A percentile compares a stretch with the other conserved stretches of the same genome.
These are phyloP conservation scores for Acholoe squamosa DNA, from an alignment of 2,888 invertebrate species.

Conservation along the genomic window DNA sequence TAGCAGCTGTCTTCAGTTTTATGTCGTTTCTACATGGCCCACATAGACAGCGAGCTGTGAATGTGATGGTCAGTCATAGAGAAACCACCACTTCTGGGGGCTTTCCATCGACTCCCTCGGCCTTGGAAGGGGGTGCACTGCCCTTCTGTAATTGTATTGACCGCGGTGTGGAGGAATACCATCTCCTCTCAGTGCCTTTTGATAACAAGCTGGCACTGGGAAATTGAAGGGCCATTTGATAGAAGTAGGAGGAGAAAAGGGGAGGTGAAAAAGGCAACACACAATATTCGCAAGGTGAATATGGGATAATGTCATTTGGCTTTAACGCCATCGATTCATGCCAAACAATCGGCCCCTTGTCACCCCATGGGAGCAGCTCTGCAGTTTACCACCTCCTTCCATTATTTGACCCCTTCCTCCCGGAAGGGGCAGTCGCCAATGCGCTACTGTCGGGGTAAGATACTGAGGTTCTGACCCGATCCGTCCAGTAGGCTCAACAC, in stretches of 20 bases:
- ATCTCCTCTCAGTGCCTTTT: neutral
- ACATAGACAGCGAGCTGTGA: neutral
- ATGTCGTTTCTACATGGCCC: slow-evolving; percentile 19
- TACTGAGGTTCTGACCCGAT: neutral
- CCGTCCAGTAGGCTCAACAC: neutral
- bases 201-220: neutral
- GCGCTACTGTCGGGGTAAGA: neutral
- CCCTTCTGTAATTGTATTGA: slow-evolving; percentile 47
- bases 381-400: slow-evolving; percentile 6
- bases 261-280: slow-evolving; percentile 2
- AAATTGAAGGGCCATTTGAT: slow-evolving; percentile 42
- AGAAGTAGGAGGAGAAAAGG: no score
- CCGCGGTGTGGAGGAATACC: neutral
- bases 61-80: slow-evolving; percentile 31
- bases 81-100: neutral
- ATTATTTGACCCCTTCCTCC: neutral
- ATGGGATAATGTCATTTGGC: slow-evolving; percentile 38
- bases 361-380: neutral
- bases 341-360: slow-evolving; percentile 21
- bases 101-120: neutral
- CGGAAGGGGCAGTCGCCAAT: neutral
- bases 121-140: neutral
- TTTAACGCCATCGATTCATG: neutral
- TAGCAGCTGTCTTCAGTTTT: slow-evolving; percentile 12
- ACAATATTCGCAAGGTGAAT: slow-evolving; percentile 35